Percentiles rank a stretch among this genome's conserved stretches.
These are phyloP conservation scores for Drosophila trapezifrons DNA, from an alignment of 1,140 invertebrate species.

Conservation along the genomic window DNA sequence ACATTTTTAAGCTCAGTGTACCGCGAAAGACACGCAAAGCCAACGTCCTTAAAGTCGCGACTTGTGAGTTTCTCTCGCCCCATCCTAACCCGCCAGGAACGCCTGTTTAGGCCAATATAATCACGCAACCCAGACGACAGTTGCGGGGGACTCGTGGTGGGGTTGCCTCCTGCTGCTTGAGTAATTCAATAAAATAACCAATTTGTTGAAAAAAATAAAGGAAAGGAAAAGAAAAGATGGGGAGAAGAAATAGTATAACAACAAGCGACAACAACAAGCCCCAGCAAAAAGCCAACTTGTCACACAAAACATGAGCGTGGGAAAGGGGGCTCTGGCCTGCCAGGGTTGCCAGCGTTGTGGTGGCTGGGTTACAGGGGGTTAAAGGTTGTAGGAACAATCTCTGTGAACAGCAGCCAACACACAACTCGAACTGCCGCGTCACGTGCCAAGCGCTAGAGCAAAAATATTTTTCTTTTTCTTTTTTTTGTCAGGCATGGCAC, in stretches of 20 bases:
- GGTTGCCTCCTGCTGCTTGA: conserved; percentile 74
- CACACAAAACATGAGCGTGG: conserved; percentile 47
- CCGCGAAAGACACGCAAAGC: conserved; percentile 58
- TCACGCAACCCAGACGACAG: conserved; percentile 52
- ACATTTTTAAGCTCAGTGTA: neutral
- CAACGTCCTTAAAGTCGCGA: conserved; percentile 57
- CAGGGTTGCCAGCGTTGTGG: neutral
- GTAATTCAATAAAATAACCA: conserved; percentile 83
- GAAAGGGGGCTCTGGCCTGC: neutral
- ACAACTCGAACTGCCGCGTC: conserved; percentile 61
- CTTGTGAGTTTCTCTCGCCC: conserved; percentile 28
- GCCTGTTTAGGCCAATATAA: conserved; percentile 75
- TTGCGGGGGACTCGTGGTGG: neutral
- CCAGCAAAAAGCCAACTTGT: conserved; percentile 66
- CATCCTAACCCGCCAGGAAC: neutral
- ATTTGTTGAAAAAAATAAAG: conserved; percentile 73
- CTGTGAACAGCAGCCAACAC: conserved; percentile 58
- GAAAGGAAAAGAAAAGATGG: conserved; percentile 2
- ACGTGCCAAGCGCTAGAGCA: conserved; percentile 75
- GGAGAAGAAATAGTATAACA: conserved; percentile 38
- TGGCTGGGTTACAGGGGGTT: conserved; percentile 3
- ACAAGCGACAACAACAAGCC: conserved; percentile 58
- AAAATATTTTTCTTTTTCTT: conserved; percentile 64
- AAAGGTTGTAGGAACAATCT: conserved; percentile 47
- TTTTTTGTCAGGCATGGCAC: conserved; percentile 22